A percentile compares a stretch with the other conserved stretches of the same genome.
These are phyloP conservation scores for Asteroscopus sphinx DNA, from an alignment of 2,888 invertebrate genomes.

Conservation along the genomic window DNA sequence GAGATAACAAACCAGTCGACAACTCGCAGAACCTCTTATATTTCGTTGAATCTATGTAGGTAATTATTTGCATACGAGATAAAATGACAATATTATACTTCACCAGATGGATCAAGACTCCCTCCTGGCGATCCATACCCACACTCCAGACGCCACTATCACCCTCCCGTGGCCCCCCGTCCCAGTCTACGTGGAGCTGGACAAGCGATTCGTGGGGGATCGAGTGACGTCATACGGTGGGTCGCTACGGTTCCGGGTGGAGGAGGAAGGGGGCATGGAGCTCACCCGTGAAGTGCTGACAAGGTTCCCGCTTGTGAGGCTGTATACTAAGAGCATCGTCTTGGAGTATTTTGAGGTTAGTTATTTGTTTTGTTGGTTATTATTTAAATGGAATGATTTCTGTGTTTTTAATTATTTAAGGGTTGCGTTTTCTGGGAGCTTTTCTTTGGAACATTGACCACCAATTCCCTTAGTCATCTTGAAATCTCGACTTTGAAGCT, in stretches of 20 bases:
- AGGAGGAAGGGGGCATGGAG: slow-evolving; percentile 91
- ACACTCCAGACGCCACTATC: slow-evolving; percentile 78
- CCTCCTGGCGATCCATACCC: slow-evolving; percentile 78
- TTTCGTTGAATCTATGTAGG: too few species aligned
- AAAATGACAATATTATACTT: too few species aligned
- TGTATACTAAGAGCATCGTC: slow-evolving; percentile 94
- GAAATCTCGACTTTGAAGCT: too few species aligned
- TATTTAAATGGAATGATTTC: too few species aligned
- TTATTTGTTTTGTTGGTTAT: background rate
- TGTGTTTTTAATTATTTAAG: too few species aligned
- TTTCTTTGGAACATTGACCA: too few species aligned
- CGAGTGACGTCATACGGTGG: slow-evolving; percentile 97
- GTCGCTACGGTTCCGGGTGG: slow-evolving; percentile 93
- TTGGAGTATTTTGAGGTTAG: slow-evolving; percentile 92
- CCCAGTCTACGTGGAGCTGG: slow-evolving; percentile 95
- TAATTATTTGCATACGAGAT: background rate
- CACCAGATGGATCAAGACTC: slow-evolving; percentile 81
- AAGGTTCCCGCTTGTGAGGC: slow-evolving; percentile 94
- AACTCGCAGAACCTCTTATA: too few species aligned
- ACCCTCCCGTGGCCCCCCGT: slow-evolving; percentile 85
- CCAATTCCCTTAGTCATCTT: too few species aligned
- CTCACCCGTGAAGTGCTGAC: slow-evolving; percentile 89
- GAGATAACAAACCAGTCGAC: too few species aligned
- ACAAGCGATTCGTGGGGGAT: slow-evolving; percentile 95
- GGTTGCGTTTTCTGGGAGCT: too few species aligned